Evolutionary conservation across 1,140 invertebrate genomes (phyloP), one percentile per base, ranked within the genome.

Genomic region (Andrena cerasifolii): DNA sequence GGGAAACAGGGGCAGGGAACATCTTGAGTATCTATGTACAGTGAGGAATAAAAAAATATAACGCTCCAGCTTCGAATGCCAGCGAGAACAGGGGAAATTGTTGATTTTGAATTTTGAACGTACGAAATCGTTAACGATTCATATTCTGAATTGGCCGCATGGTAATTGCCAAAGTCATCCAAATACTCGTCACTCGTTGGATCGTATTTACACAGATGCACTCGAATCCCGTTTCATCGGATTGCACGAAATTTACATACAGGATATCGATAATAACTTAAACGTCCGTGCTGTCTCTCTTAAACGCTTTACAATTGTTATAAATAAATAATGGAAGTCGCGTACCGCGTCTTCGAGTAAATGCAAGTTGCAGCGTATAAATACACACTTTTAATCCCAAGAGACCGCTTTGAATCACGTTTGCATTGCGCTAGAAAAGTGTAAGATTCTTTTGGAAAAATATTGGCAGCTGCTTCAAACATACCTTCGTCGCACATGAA

Each of bases 251-350:
- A 78, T 59, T 56, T 24, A 53, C 61, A 80, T 40, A 43, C 21
- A 49, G 21, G 40, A 53, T 18, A 7, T 14, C n/a, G 26, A 16
- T 43, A 80, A 86, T 86, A 80, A 86, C 68, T 78, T 86, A 86
- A 82, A 78, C 28, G 31, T 83, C 43, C 33, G 65, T 28, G 49
- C 26, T 21, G 53, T 21, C 47, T 68, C 61, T 53, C 82, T 28
- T 73, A 79, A 21, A 79, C 43, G 36, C 71, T 76, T 79, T 85
- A 78, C 75, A 63, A 31, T 58, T 58, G 47, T 74, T 51, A 86
- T 62, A 86, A 87, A 87, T 87, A 85, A 86, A 86, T 86, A 87
- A 78, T 68, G 70, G 73, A 56, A 56, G 24, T 49, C 40, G 31
- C 49, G 21, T 28, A 36, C 24, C 14, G 12, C 62, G 28, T 26